A percentile compares a stretch with the other conserved stretches of the same genome.
These are phyloP conservation scores for Megaceryle alcyon DNA, from an alignment of 2,797 vertebrate species.

Conservation along the genomic window DNA sequence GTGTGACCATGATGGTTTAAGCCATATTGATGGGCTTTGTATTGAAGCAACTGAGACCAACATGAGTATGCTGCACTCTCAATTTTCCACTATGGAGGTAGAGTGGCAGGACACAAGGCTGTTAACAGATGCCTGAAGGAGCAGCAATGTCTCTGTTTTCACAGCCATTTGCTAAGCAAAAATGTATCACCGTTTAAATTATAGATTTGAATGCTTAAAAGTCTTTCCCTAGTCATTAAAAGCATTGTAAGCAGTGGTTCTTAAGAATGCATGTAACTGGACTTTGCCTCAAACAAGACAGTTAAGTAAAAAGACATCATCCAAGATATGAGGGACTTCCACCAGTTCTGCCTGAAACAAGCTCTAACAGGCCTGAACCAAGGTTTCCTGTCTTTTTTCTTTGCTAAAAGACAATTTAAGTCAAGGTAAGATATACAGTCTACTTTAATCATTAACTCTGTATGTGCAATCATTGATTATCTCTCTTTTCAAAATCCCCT, in stretches of 20 bases:
- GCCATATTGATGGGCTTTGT: background rate
- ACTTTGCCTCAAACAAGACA: background rate
- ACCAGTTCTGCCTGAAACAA: background rate
- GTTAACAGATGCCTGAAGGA: background rate
- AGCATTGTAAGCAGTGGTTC: background rate
- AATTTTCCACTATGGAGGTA: background rate
- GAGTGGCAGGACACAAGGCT: background rate
- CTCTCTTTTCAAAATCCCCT: background rate
- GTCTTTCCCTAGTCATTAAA: background rate
- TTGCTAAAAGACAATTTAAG: background rate
- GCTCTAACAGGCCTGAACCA: background rate
- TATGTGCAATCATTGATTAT: background rate
- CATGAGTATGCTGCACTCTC: accelerated
- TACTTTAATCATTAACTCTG: background rate
- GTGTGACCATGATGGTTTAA: background rate
- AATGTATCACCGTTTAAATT: background rate
- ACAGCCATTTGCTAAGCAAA: background rate
- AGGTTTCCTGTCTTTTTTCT: background rate
- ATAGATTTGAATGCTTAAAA: background rate
- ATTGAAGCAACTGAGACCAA: background rate
- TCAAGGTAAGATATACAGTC: background rate
- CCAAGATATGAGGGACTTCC: background rate
- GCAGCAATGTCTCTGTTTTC: background rate
- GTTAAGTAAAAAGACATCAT: background rate
- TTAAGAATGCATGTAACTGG: background rate